phyloP scores from a whole-genome alignment of 2,888 invertebrate species.

The Ornithoptera priamus region DNA sequence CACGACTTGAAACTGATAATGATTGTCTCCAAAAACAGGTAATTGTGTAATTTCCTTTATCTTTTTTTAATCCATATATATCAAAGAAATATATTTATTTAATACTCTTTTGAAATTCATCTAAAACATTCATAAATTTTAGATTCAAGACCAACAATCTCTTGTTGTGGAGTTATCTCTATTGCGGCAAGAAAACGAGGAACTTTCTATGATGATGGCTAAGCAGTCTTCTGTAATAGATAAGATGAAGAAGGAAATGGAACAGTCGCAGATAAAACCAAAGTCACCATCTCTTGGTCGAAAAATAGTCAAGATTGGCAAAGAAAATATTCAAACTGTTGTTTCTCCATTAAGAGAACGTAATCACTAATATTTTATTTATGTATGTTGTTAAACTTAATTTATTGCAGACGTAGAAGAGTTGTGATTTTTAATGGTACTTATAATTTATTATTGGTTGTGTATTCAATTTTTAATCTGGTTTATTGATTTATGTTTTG shows the following conservation, averaged over 20 bases:
- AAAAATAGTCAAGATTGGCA: constrained; percentile 66
- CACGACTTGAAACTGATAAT: constrained; percentile 64
- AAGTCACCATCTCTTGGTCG: constrained; percentile 66
- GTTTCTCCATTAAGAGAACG: constrained; percentile 69
- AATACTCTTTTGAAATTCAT: no score
- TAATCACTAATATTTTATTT: constrained; percentile 49
- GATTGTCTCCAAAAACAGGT: constrained; percentile 63
- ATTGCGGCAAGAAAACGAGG: constrained; percentile 74
- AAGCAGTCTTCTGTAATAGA: constrained; percentile 71
- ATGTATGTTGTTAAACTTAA: constrained; percentile 21
- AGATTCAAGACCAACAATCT: constrained; percentile 75
- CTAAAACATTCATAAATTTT: constrained; percentile 28
- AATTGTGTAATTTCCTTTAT: background rate
- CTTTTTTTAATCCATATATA: no score
- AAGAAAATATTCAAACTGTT: constrained; percentile 67
- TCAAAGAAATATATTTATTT: no score
- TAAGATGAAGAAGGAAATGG: constrained; percentile 67
- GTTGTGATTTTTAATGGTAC: constrained; percentile 24
- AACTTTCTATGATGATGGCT: constrained; percentile 65
- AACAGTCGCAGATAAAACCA: constrained; percentile 55
- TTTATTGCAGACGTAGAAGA: constrained; percentile 30
- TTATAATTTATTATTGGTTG: constrained; percentile 32
- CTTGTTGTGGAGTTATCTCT: constrained; percentile 70
- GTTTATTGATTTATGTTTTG: constrained; percentile 31
- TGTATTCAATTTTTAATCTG: constrained; percentile 28